These are phyloP conservation scores for Lontra canadensis DNA, from an alignment of 2,113 vertebrate species.

Conservation along the genomic window DNA sequence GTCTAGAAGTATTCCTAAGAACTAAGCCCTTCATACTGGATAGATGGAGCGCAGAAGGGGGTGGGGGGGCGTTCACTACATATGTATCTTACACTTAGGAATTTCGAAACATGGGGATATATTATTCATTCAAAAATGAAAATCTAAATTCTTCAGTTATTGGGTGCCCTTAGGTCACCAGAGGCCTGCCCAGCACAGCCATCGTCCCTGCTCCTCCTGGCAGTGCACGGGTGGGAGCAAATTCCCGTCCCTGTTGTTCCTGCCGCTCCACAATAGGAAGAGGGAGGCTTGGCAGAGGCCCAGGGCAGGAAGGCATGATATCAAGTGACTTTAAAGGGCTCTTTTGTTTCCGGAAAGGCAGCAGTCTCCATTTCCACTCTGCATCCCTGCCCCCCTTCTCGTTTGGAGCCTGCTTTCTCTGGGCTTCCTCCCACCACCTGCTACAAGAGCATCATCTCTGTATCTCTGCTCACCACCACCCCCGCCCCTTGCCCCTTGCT, in stretches of 20 bases:
- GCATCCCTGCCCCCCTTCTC: not conserved
- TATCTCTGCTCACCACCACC: not conserved
- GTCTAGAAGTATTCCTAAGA: not conserved
- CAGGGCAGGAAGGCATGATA: conserved; percentile 38
- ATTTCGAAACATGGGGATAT: not conserved
- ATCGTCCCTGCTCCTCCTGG: accelerated
- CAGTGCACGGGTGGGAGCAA: not conserved
- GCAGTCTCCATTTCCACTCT: not conserved
- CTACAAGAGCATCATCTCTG: not conserved
- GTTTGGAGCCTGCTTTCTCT: not conserved
- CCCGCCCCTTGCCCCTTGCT: not conserved
- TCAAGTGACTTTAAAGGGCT: conserved; percentile 21
- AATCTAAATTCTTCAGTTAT: not conserved
- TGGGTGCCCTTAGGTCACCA: not conserved
- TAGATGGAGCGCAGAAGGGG: too few species aligned
- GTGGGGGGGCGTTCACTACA: not conserved
- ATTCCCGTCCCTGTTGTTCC: not conserved
- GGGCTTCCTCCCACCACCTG: conserved; percentile 32
- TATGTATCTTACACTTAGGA: not conserved
- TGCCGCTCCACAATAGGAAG: not conserved
- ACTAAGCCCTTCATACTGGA: not conserved
- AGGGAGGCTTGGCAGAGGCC: conserved; percentile 14
- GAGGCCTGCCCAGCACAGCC: not conserved
- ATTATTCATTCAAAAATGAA: not conserved
- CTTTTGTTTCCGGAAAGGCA: conserved; percentile 51